These are phyloP conservation scores for Drosophila austrosaltans DNA, from an alignment of 2,888 invertebrate species.

Conservation along the genomic window DNA sequence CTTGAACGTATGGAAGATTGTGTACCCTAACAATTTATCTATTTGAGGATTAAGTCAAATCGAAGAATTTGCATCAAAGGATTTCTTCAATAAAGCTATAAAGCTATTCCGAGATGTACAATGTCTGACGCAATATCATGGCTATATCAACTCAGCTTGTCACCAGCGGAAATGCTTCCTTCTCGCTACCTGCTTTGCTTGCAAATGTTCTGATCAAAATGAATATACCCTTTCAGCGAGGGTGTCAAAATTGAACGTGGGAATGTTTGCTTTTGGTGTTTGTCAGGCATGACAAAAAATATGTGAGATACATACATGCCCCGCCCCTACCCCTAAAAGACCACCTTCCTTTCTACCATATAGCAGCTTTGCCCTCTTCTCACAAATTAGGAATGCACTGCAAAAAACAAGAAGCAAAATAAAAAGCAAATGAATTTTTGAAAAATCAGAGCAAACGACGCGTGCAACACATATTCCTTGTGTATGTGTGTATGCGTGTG, in stretches of 20 bases:
- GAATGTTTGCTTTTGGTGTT: conserved; percentile 66
- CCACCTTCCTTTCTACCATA: not conserved
- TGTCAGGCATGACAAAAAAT: conserved; percentile 59
- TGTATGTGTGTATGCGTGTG: conserved; percentile 22
- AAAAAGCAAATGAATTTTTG: conserved; percentile 5
- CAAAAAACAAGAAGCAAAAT: conserved; percentile 32
- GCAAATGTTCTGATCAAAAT: too few relatives aligned
- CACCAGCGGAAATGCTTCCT: too few relatives aligned
- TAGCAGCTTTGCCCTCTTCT: conserved; percentile 18
- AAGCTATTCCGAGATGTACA: too few relatives aligned
- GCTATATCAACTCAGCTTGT: too few relatives aligned
- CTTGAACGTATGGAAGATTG: too few relatives aligned
- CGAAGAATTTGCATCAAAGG: too few relatives aligned
- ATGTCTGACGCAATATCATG: too few relatives aligned
- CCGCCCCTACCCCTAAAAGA: not conserved
- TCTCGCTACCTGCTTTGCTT: too few relatives aligned
- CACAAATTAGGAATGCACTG: conserved; percentile 66
- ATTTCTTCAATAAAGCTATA: too few relatives aligned
- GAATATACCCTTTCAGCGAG: too few relatives aligned
- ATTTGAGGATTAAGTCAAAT: too few relatives aligned
- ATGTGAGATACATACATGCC: conserved; percentile 19
- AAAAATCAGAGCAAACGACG: conserved; percentile 60
- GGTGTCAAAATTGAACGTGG: conserved; percentile 62
- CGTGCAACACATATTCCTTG: conserved; percentile 66
- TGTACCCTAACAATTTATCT: not conserved